phyloP scores from a whole-genome alignment of 2,888 invertebrate genomes.

The Eristalis intricaria region DNA sequence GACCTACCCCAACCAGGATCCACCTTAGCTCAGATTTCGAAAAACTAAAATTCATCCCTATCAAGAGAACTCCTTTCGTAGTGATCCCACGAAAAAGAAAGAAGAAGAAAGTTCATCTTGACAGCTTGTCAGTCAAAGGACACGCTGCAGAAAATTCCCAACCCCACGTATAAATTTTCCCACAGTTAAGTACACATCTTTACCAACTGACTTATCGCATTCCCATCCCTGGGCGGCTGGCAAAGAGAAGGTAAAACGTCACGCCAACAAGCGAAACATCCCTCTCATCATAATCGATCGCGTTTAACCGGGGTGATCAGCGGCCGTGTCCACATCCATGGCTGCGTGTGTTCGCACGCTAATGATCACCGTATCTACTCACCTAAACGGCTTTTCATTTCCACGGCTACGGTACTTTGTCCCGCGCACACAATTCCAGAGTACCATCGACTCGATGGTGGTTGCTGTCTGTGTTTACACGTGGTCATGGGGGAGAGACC shows the following conservation, averaged over 20 bases:
- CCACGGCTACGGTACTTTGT: slow-evolving; percentile 64
- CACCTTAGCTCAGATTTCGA: no score
- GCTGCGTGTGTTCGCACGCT: slow-evolving; percentile 62
- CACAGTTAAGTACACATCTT: not conserved
- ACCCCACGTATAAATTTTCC: not conserved
- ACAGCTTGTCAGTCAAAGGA: not conserved
- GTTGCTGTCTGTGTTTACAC: slow-evolving; percentile 55
- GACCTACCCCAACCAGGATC: no score
- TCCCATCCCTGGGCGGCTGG: not conserved
- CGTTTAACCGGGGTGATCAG: slow-evolving; percentile 59
- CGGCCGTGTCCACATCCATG: slow-evolving; percentile 59
- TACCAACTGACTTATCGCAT: not conserved
- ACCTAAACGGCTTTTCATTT: slow-evolving; percentile 60
- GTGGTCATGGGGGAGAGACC: slow-evolving; percentile 69
- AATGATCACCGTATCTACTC: slow-evolving; percentile 58
- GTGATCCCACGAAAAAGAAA: no score
- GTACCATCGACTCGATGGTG: slow-evolving; percentile 49
- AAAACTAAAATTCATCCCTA: no score
- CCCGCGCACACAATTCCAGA: not conserved
- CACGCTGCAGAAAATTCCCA: not conserved
- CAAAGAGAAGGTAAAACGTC: not conserved
- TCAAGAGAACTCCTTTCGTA: no score
- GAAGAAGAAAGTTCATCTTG: not conserved
- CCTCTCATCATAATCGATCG: slow-evolving; percentile 50
- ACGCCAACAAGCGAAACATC: slow-evolving; percentile 30